Evolutionary conservation across 2,888 invertebrate genomes (phyloP), one percentile per base, ranked within the genome.

Genomic region (Epinotia ramella): DNA sequence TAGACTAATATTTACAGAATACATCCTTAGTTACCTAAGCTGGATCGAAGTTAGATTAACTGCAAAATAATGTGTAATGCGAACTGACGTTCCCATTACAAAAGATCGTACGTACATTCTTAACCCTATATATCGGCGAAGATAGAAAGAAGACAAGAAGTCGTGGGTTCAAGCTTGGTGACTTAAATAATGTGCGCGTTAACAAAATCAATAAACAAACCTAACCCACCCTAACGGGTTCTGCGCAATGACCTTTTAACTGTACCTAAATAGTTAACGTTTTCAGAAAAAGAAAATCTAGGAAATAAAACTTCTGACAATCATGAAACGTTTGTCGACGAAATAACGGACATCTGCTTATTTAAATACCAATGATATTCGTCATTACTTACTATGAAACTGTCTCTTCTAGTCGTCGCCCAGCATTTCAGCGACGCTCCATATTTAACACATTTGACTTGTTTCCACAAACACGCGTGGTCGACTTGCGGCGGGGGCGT

Each of bases 391-490:
- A 28, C 1, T 16, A 20, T 69, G 12, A 70, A 70, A n/a, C 28
- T 11, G 76, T 56, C 72, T 63, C 76, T 71, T 72, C 75, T 74
- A 76, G 70, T 73, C 70, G 65, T 66, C n/a, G 49, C n/a, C n/a
- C 24, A 73, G 56, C 67, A 81, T 28, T 28, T 73, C 67, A 73
- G 78, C 78, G 78, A 81, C 84, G 87, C 86, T 88, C 87, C 85
- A 90, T 88, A 90, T 91, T 91, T 91, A 91, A 91, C 89, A 90
- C 90, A 90, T 92, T 90, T 87, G 89, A 91, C 87, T 91, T 90
- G 92, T 91, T 92, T 93, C 88, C 90, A 88, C 91, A 92, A 91
- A 92, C 91, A 91, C 81, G 83, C 71, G 77, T 75, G 81, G 84
- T 84, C 28, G 56, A 81, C 82, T 83, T 79, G 84, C 80, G 81